Percentiles rank a stretch among this genome's conserved stretches.
These are phyloP conservation scores for Eupithecia centaureata DNA, from an alignment of 2,888 invertebrate species.

Conservation along the genomic window DNA sequence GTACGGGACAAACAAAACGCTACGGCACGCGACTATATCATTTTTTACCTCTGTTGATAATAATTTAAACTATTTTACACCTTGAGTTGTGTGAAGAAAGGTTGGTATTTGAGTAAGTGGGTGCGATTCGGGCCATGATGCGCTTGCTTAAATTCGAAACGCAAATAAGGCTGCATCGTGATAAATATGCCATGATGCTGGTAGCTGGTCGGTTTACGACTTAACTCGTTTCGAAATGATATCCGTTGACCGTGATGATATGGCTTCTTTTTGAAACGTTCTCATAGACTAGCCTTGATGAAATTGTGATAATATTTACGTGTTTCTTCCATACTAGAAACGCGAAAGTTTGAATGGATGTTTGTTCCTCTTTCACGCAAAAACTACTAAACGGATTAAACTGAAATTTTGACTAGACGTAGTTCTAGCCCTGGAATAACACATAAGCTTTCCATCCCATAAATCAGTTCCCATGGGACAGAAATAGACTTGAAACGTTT, in stretches of 20 bases:
- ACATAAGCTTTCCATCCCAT: too few species aligned
- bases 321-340: too few species aligned
- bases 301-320: not conserved
- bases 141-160: conserved; percentile 58
- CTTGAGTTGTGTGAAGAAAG: conserved; percentile 48
- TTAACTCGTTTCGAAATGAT: conserved; percentile 38
- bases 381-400: too few species aligned
- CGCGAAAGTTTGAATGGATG: too few species aligned
- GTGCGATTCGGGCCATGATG: conserved; percentile 48
- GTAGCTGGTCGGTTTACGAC: conserved; percentile 41
- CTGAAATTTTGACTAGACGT: too few species aligned
- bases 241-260: conserved; percentile 36
- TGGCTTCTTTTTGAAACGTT: conserved; percentile 10
- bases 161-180: conserved; percentile 58
- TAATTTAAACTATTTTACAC: conserved; percentile 46
- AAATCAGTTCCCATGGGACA: too few species aligned
- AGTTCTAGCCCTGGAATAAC: too few species aligned
- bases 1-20: conserved; percentile 62
- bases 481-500: not conserved
- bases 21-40: conserved; percentile 62
- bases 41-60: conserved; percentile 51
- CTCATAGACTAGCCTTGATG: not conserved
- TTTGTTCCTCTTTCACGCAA: too few species aligned
- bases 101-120: conserved; percentile 48
- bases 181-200: conserved; percentile 55